Conservation (phyloP, 2,797 vertebrate species). For the Gila robusta region DNA sequence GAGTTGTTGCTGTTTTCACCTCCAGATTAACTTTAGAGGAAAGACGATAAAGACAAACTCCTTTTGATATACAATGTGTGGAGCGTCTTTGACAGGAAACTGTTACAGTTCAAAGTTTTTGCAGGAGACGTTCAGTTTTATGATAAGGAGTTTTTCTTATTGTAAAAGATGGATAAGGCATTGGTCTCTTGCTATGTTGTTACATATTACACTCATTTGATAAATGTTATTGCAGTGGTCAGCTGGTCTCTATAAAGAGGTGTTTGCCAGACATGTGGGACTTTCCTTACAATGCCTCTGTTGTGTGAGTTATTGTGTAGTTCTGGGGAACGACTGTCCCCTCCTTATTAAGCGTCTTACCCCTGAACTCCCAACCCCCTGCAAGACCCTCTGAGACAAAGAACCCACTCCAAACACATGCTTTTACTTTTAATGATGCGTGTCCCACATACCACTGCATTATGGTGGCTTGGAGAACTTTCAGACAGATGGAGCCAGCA, state of each 20-base stretch:
- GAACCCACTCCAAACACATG: conserved; percentile 11
- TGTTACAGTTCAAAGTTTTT: not conserved
- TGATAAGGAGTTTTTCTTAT: not conserved
- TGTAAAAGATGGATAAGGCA: not conserved
- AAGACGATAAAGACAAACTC: not conserved
- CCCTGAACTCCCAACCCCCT: conserved; percentile 32
- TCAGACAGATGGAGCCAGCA: not conserved
- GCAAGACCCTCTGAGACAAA: conserved; percentile 29
- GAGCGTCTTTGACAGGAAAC: not conserved
- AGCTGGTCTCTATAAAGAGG: conserved; percentile 23
- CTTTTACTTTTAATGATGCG: conserved; percentile 41
- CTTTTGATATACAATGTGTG: conserved; percentile 44
- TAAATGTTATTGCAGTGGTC: not conserved
- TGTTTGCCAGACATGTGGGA: conserved; percentile 48
- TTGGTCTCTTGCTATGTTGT: not conserved
- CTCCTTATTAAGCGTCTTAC: conserved; percentile 25
- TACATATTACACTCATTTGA: not conserved
- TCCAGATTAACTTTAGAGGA: not conserved
- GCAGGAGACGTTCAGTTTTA: not conserved
- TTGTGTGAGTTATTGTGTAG: conserved; percentile 64
- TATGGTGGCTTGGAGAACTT: conserved; percentile 2
- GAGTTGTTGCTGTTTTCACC: conserved; percentile 16
- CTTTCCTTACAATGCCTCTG: conserved; percentile 52
- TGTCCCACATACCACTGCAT: conserved; percentile 34
- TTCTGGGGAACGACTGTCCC: conserved; percentile 54